Percentiles rank a stretch among this genome's conserved stretches.
Evolutionary conservation across 2,888 invertebrate genomes (phyloP).

Genomic region (Augiades crinisus): DNA sequence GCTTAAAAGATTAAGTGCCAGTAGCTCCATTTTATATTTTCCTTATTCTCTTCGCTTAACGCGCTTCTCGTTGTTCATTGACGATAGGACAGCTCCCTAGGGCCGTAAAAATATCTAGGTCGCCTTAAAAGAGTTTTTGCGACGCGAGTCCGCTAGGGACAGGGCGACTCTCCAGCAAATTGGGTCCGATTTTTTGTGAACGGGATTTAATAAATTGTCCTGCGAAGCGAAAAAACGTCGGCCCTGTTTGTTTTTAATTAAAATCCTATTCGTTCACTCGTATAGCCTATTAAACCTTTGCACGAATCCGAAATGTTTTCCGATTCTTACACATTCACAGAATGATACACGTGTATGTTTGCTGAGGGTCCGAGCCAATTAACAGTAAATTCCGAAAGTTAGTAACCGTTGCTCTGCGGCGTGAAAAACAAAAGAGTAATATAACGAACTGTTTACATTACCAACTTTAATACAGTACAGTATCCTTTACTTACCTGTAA

Average conservation of each 20-base stretch:
- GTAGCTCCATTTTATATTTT: too few relatives aligned
- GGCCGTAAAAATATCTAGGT: slow-evolving; percentile 19
- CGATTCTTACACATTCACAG: background rate
- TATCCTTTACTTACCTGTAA: too few relatives aligned
- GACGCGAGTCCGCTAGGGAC: slow-evolving; percentile 4
- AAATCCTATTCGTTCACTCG: slow-evolving; percentile 19
- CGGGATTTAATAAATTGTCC: slow-evolving; percentile 24
- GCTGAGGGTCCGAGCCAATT: background rate
- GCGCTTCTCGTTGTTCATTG: background rate
- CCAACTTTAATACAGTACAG: too few relatives aligned
- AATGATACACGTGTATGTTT: slow-evolving; percentile 3
- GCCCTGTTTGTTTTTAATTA: slow-evolving; percentile 25
- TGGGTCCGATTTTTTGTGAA: slow-evolving; percentile 23
- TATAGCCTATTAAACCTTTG: slow-evolving; percentile 11
- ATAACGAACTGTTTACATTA: background rate
- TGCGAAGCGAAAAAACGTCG: slow-evolving; percentile 17
- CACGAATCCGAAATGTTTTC: background rate
- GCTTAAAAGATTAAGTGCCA: too few relatives aligned
- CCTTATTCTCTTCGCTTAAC: background rate
- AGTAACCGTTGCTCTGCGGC: background rate
- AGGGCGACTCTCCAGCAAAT: slow-evolving; percentile 16
- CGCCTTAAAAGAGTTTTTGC: slow-evolving; percentile 23
- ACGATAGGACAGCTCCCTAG: slow-evolving; percentile 6
- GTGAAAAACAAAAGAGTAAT: background rate
- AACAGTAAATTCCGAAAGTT: background rate